These are phyloP conservation scores for Heteromurus nitidus DNA, from an alignment of 2,888 invertebrate genomes.

Conservation along the genomic window DNA sequence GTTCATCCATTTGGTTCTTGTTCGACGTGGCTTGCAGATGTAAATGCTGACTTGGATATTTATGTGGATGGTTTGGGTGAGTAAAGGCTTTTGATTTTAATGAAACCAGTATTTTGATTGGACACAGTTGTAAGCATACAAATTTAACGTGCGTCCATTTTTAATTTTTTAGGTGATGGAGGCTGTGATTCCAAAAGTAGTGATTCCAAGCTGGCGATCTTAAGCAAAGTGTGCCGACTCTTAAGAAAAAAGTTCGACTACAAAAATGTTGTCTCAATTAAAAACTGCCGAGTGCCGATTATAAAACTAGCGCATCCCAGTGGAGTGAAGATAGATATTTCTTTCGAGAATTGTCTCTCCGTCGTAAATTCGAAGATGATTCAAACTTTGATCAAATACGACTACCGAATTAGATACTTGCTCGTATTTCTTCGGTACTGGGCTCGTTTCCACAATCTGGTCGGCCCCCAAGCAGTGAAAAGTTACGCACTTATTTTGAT, in stretches of 20 bases:
- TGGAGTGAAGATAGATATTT: slow-evolving; percentile 40
- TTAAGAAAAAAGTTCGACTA: slow-evolving; percentile 23
- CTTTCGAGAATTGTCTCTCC: slow-evolving; percentile 48
- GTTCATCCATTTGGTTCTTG: slow-evolving; percentile 48
- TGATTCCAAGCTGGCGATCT: slow-evolving; percentile 13
- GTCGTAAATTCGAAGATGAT: slow-evolving; percentile 57
- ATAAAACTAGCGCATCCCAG: slow-evolving; percentile 39
- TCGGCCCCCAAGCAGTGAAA: slow-evolving; percentile 43
- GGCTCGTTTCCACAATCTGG: slow-evolving; percentile 48
- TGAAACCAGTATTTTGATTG: not conserved
- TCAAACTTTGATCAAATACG: slow-evolving; percentile 23
- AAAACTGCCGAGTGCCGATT: slow-evolving; percentile 36
- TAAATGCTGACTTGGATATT: slow-evolving; percentile 53
- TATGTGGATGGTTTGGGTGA: slow-evolving; percentile 39
- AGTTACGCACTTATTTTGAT: slow-evolving; percentile 48
- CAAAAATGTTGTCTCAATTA: not conserved
- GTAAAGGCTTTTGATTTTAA: not conserved
- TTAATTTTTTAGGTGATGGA: slow-evolving; percentile 24
- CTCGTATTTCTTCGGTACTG: slow-evolving; percentile 51
- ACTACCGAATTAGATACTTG: slow-evolving; percentile 31
- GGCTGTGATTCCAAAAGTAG: slow-evolving; percentile 21
- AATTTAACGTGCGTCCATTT: slow-evolving; percentile 5
- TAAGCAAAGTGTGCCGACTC: slow-evolving; percentile 8
- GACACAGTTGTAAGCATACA: not conserved
- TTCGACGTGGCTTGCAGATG: slow-evolving; percentile 51